Conservation (phyloP, 2,113 vertebrate genomes). For the Lycaon pictus region DNA sequence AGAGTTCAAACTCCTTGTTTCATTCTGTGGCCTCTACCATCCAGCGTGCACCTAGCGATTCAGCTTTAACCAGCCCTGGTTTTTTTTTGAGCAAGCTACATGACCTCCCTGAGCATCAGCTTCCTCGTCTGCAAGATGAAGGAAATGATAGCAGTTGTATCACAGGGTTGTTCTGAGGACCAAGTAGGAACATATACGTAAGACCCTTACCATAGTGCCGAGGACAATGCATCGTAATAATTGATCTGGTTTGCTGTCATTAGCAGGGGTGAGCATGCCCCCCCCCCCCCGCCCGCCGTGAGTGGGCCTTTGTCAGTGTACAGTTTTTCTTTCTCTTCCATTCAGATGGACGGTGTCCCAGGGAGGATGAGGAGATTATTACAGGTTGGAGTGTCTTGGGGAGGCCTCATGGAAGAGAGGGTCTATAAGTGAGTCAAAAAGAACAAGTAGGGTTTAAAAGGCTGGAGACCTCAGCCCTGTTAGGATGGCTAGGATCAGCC, state of each 20-base stretch:
- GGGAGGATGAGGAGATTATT: not conserved
- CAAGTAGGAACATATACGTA: not conserved
- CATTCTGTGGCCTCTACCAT: not conserved
- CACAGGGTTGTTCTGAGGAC: not conserved
- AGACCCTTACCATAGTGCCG: not conserved
- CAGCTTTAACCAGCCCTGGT: not conserved
- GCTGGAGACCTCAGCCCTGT: not conserved
- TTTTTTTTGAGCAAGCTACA: not conserved
- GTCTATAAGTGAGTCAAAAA: not conserved
- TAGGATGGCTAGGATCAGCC: not conserved
- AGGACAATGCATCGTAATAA: accelerated
- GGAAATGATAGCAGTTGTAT: not conserved
- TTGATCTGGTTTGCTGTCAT: accelerated
- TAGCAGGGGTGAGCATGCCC: not conserved
- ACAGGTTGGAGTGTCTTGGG: not conserved
- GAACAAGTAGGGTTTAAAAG: not conserved
- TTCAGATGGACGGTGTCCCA: not conserved
- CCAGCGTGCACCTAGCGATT: accelerated
- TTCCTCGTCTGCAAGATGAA: not conserved
- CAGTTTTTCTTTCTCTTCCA: accelerated
- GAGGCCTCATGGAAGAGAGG: not conserved
- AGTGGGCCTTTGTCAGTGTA: not conserved
- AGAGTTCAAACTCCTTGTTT: not conserved
- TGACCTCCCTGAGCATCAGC: not conserved
- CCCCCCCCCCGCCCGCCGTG: too few relatives aligned